Evolutionary conservation across 2,888 invertebrate species (phyloP).

Genomic region (Temnothorax rugatulus): DNA sequence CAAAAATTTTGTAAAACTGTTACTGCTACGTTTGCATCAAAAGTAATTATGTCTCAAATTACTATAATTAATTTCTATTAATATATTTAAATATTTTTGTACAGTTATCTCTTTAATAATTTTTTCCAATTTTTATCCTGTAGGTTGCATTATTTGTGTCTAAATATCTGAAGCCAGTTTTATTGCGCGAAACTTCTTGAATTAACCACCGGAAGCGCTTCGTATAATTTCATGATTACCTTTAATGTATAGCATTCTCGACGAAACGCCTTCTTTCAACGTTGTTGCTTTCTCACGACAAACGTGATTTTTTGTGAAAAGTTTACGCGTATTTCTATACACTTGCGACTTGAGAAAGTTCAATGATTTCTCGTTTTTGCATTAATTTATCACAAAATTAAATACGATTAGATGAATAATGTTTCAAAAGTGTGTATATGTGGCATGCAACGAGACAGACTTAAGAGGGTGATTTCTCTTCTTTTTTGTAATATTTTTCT

Average conservation of each 20-base stretch:
- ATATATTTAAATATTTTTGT: neutral
- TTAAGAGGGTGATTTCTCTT: slow-evolving; percentile 28
- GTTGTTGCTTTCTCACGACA: slow-evolving; percentile 4
- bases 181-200: neutral
- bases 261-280: slow-evolving; percentile 29
- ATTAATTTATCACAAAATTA: slow-evolving; percentile 1
- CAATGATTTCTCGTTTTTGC: slow-evolving; percentile 5
- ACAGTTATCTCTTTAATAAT: neutral
- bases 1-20: too few species aligned
- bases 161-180: neutral
- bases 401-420: neutral
- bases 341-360: slow-evolving; percentile 4
- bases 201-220: slow-evolving; percentile 36
- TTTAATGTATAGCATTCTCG: slow-evolving; percentile 7
- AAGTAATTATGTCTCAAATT: too few species aligned
- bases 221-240: slow-evolving; percentile 49
- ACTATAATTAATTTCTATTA: neutral
- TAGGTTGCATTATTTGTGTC: slow-evolving; percentile 4
- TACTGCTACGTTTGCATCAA: too few species aligned
- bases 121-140: neutral
- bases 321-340: neutral
- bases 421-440: neutral
- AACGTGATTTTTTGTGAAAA: neutral
- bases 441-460: neutral
- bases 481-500: slow-evolving; percentile 1